A percentile compares a stretch with the other conserved stretches of the same genome.
phyloP scores from a whole-genome alignment of 37 sponge, comb jelly and placozoan species.

The Haliclona indistincta region DNA sequence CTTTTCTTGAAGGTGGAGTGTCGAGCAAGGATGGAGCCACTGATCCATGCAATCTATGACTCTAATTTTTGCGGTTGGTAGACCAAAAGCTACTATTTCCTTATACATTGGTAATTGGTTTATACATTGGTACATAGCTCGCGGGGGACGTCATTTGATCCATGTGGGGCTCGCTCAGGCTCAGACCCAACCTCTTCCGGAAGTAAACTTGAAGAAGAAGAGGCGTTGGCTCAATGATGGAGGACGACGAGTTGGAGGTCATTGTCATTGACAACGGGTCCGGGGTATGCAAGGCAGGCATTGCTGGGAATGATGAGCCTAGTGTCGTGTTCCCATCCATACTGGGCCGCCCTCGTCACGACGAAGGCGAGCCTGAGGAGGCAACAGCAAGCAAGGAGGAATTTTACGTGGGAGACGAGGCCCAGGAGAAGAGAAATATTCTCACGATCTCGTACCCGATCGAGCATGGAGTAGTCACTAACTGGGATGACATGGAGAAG shows the following conservation, averaged over 20 bases:
- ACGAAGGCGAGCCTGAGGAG: conserved; percentile 99
- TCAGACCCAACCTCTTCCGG: too few species aligned
- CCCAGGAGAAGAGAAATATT: conserved; percentile 99
- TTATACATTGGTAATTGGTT: too few species aligned
- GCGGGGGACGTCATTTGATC: too few species aligned
- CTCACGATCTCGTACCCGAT: conserved; percentile 99
- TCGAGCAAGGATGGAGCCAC: too few species aligned
- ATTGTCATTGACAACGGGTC: conserved; percentile 99
- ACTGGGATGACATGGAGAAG: conserved; percentile 99
- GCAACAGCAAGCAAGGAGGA: conserved; percentile 99
- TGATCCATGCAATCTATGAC: too few species aligned
- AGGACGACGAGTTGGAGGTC: conserved; percentile 98
- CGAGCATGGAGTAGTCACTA: conserved; percentile 99
- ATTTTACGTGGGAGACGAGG: conserved; percentile 99
- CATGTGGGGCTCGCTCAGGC: too few species aligned
- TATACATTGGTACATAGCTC: too few species aligned
- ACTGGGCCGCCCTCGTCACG: conserved; percentile 99
- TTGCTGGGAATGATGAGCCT: conserved; percentile 99
- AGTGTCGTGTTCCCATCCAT: conserved; percentile 99
- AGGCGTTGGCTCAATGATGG: too few species aligned
- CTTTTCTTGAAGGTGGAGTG: too few species aligned
- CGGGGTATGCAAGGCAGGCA: conserved; percentile 99
- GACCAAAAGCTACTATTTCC: too few species aligned
- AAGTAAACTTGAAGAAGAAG: too few species aligned
- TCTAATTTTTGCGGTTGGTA: too few species aligned